Evolutionary conservation across 2,888 invertebrate species (phyloP).

Genomic region (Dryobotodes eremita): DNA sequence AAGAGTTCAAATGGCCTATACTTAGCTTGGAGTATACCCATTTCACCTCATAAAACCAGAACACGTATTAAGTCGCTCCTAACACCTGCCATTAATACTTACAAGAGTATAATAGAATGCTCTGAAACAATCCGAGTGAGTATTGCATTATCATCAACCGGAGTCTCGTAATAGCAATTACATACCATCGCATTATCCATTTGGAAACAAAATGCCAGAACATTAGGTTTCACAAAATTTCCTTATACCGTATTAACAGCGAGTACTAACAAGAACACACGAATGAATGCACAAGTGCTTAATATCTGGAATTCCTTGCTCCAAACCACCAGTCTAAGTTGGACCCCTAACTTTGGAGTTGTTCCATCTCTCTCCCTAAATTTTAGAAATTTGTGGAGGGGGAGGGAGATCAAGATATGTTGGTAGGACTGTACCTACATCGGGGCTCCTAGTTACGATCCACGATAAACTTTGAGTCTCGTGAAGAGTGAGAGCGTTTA

Average conservation of each 20-base stretch:
- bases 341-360: constrained; percentile 66
- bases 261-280: constrained; percentile 85
- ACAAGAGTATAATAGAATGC: constrained; percentile 34
- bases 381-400: constrained; percentile 59
- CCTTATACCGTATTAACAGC: constrained; percentile 79
- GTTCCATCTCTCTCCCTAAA: constrained; percentile 50
- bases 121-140: constrained; percentile 43
- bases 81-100: constrained; percentile 44
- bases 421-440: constrained; percentile 77
- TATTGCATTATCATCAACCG: constrained; percentile 58
- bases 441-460: constrained; percentile 85
- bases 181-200: constrained; percentile 62
- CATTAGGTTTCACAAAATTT: constrained; percentile 80
- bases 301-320: constrained; percentile 87
- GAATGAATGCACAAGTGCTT: constrained; percentile 83
- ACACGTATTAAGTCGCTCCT: constrained; percentile 4
- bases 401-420: constrained; percentile 70
- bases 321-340: constrained; percentile 73
- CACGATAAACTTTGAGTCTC: constrained; percentile 88
- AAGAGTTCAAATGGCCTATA: not conserved
- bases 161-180: constrained; percentile 46
- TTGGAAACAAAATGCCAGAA: constrained; percentile 65
- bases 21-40: not conserved
- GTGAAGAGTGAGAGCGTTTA: constrained; percentile 88
- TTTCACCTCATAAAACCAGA: constrained; percentile 21